Percentiles rank a stretch among this genome's conserved stretches.
These are phyloP conservation scores for Hippotragus niger DNA, from an alignment of 2,113 vertebrate species.

Conservation along the genomic window DNA sequence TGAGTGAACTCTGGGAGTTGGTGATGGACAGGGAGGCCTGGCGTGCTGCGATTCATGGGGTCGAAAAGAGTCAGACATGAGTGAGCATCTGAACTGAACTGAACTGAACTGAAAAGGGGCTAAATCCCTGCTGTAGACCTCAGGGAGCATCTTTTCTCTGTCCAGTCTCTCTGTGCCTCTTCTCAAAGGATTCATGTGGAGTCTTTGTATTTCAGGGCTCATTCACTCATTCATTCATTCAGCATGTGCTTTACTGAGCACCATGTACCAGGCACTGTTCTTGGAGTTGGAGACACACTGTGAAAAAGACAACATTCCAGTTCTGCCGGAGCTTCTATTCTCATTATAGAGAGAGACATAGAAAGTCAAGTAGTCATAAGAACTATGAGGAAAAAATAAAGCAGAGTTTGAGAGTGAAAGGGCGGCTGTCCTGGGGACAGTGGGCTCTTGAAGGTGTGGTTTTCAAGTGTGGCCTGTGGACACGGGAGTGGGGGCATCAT, in stretches of 20 bases:
- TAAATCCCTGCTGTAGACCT: not conserved
- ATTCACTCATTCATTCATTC: not conserved
- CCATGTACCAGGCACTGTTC: not conserved
- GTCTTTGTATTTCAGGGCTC: not conserved
- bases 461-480: not conserved
- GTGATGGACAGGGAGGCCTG: no score
- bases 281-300: not conserved
- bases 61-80: no score
- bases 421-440: not conserved
- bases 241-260: not conserved
- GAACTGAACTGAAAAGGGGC: not conserved
- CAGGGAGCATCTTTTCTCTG: not conserved
- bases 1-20: no score
- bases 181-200: not conserved
- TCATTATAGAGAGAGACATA: not conserved
- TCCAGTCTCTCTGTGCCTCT: not conserved
- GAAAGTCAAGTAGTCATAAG: not conserved
- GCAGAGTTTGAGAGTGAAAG: not conserved
- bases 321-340: not conserved
- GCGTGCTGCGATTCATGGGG: no score
- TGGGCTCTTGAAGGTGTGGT: not conserved
- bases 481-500: fast-evolving
- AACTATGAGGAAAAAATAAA: not conserved
- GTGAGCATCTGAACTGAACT: no score
- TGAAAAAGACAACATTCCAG: not conserved